Percentiles rank a stretch among this genome's conserved stretches.
Evolutionary conservation across 2,888 invertebrate species (phyloP).

Genomic region (Loripinus fragilis): DNA sequence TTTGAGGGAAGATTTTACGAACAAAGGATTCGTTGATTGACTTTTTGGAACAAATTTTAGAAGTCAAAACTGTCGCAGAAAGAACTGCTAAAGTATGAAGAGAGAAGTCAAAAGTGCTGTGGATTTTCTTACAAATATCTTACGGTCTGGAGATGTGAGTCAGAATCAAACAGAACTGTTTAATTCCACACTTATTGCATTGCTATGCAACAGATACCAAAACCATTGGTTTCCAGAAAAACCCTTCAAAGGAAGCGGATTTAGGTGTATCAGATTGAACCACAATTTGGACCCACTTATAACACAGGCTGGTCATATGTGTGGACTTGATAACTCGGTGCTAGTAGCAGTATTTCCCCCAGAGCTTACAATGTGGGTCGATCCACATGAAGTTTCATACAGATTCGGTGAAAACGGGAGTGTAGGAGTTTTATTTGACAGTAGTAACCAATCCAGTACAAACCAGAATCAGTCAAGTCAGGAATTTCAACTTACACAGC

Average conservation of each 20-base stretch:
- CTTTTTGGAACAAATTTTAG: conserved; percentile 22
- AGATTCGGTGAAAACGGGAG: conserved; percentile 88
- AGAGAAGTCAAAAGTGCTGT: conserved; percentile 80
- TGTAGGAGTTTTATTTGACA: conserved; percentile 86
- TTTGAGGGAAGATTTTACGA: neutral
- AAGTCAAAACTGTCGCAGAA: conserved; percentile 24
- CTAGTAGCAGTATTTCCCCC: conserved; percentile 86
- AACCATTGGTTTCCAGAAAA: conserved; percentile 91
- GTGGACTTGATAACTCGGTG: conserved; percentile 86
- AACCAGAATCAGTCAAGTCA: conserved; percentile 23
- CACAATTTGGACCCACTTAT: conserved; percentile 89
- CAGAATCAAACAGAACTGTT: conserved; percentile 65
- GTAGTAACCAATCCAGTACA: conserved; percentile 23
- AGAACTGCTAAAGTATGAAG: conserved; percentile 70
- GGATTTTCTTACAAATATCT: conserved; percentile 73
- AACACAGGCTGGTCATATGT: conserved; percentile 87
- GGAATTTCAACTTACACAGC: conserved; percentile 23
- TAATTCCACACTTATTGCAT: conserved; percentile 62
- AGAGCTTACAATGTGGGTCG: conserved; percentile 91
- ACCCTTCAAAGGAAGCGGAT: conserved; percentile 89
- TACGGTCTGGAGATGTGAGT: conserved; percentile 63
- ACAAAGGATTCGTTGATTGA: conserved; percentile 19
- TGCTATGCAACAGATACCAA: conserved; percentile 84
- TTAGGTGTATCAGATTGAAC: conserved; percentile 89
- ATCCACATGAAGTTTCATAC: conserved; percentile 89